A percentile compares a stretch with the other conserved stretches of the same genome.
Conservation (phyloP, 2,888 invertebrate species). For the Cataglyphis altisquamis region DNA sequence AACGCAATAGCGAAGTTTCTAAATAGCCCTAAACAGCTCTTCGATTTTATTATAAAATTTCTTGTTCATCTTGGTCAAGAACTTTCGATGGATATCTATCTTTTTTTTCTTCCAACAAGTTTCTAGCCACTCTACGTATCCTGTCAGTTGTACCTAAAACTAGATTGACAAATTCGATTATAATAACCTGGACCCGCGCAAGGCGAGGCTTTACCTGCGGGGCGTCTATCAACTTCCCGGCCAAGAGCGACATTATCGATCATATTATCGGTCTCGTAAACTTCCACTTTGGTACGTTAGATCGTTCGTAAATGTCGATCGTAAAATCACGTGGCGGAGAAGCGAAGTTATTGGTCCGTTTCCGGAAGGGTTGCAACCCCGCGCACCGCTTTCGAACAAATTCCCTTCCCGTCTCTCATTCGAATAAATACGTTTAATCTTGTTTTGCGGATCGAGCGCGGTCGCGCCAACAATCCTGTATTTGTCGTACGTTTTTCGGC, state of each 20-base stretch:
- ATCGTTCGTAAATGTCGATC: conserved; percentile 73
- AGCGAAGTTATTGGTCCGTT: conserved; percentile 70
- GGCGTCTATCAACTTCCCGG: conserved; percentile 68
- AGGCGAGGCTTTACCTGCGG: conserved; percentile 45
- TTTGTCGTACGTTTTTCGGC: conserved; percentile 39
- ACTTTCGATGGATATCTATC: conserved; percentile 39
- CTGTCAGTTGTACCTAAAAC: conserved; percentile 51
- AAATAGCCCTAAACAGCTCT: conserved; percentile 1
- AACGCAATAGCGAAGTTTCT: conserved; percentile 12
- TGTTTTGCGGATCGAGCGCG: conserved; percentile 65
- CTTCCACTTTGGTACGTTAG: conserved; percentile 67
- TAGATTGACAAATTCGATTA: conserved; percentile 71
- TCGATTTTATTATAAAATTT: conserved; percentile 44
- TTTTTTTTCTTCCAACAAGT: conserved; percentile 27
- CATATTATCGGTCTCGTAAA: conserved; percentile 76
- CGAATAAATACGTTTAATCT: conserved; percentile 77
- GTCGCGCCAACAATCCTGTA: conserved; percentile 50
- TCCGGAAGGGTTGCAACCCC: conserved; percentile 60
- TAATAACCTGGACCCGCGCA: conserved; percentile 58
- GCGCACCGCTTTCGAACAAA: conserved; percentile 1
- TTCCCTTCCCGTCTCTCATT: conserved; percentile 29
- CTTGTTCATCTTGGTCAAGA: conserved; percentile 28
- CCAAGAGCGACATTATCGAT: conserved; percentile 75
- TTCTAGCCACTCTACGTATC: conserved; percentile 41
- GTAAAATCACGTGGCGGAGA: conserved; percentile 67